Base-by-base conservation (phyloP, 2,888 invertebrate genomes). In the Tipula lateralis region DNA sequence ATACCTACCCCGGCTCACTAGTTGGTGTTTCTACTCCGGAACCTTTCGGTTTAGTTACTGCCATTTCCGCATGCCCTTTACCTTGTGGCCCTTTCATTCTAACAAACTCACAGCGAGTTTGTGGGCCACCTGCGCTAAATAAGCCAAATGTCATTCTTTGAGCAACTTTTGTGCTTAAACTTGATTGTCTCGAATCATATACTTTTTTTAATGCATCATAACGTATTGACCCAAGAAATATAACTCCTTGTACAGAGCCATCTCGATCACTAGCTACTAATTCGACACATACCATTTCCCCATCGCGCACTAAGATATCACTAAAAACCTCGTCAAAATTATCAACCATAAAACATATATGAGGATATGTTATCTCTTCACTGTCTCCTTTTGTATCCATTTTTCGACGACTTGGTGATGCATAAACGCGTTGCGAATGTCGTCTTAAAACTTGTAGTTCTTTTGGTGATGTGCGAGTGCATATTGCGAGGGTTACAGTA, bases 311-410 rank as follows among this genome's bases (percentile, higher is more conserved):
- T 88, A 98, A 92, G 89, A 99, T 97, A 91, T 99, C 99, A 91
- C 96, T 96, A 92, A 99, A 99, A 86, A 98, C 98, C 93, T 99
- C 98, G 90, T 99, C 99, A 91, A 99, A 99, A 91, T 99, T 98
- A 91, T 99, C 99, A 85, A 99, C 98, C 94, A 98, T 98, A 91
- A 99, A 99, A 91, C 98, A 99, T 88, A 99, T 97, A 91, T 98
- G 97, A 1, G 99, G 99, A 91, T 99, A 99, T 80, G 99, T 98
- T 91, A 99, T 99, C 91, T 99, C 98, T 91, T 99, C 99, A 84
- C 96, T 94, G 88, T 99, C 99, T 80, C 99, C 99, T 91, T 99
- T 99, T 12, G 96, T 96, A 90, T 98, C 97, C 98, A 99, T 99
- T 91, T 97, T 94, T 88, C 99, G 92, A 84, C 97, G 94, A 90